Evolutionary conservation across 2,113 vertebrate species (phyloP), one percentile per base, ranked within the genome.

Genomic region (Emydura subglobosa): DNA sequence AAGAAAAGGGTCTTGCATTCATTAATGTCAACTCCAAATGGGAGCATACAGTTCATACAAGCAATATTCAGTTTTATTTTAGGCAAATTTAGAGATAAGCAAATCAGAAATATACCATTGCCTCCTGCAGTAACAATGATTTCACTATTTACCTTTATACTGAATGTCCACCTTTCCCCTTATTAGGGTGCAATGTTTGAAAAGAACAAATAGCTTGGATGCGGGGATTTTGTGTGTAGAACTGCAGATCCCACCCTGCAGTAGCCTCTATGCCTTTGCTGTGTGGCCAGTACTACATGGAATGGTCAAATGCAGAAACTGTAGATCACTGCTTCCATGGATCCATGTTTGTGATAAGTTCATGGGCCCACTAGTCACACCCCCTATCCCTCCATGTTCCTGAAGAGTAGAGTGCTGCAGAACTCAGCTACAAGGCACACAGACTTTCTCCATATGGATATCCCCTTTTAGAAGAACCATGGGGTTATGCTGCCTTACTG

Each of bases 11-110:
- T 87, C 95, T 94, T 96, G 93, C 95, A 96, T 97, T 96, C 92
- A 96, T 97, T 97, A 97, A 86, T 93, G 96, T 96, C 96, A 96
- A 93, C 94, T 96, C 86, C 91, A 95, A 83, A 96, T 87, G 78
- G 97, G 87, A 93, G 79, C 31, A 83, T 85, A 95, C 74, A 0
- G 21, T 92, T 96, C 89, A 88, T 92, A 97, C 93, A 95, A 95
- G 88, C 91, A 90, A 94, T 96, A 95, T 95, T 96, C 94, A 83
- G 87, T 68, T 82, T 94, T 94, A 22, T 0, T 93, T 92, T 94
- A 88, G 86, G 87, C 8, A 22, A 92, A 93, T 27, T n/a, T 88
- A 55, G 89, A 96, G 93, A 93, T 97, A 97, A 96, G 96, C 85
- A 95, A 89, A 86, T 88, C 83, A 91, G 79, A 97, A 72, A 96